These are phyloP conservation scores for Phalacrocorax aristotelis DNA, from an alignment of 2,113 vertebrate genomes.

Conservation along the genomic window DNA sequence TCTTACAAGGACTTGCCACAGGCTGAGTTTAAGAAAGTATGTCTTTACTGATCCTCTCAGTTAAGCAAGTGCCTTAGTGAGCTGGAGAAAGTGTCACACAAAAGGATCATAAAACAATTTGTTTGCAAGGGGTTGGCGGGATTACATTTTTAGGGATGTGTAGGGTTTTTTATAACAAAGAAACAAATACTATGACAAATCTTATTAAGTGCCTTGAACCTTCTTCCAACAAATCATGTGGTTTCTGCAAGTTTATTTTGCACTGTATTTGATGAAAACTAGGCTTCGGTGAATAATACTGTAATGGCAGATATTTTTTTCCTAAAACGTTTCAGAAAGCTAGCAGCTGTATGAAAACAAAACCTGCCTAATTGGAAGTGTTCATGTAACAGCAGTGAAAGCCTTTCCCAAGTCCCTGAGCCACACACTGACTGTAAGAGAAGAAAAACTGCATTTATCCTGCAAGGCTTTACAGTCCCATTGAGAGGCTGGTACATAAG, in stretches of 20 bases:
- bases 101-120: not conserved
- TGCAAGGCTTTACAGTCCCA: not conserved
- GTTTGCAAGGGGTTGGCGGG: not conserved
- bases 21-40: not conserved
- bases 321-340: not conserved
- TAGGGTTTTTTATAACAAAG: not conserved
- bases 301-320: not conserved
- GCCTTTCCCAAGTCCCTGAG: not conserved
- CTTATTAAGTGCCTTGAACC: not conserved
- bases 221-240: not conserved
- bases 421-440: not conserved
- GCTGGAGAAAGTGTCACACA: not conserved
- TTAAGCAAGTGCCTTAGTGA: not conserved
- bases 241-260: not conserved
- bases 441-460: not conserved
- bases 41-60: not conserved
- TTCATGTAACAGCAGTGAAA: not conserved
- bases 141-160: not conserved
- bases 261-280: not conserved
- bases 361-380: not conserved
- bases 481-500: not conserved
- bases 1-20: not conserved
- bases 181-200: not conserved
- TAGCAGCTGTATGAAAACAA: conserved; percentile 18
- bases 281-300: not conserved